Conservation (phyloP, 2,797 vertebrate species). For the Hoplostethus atlanticus region DNA sequence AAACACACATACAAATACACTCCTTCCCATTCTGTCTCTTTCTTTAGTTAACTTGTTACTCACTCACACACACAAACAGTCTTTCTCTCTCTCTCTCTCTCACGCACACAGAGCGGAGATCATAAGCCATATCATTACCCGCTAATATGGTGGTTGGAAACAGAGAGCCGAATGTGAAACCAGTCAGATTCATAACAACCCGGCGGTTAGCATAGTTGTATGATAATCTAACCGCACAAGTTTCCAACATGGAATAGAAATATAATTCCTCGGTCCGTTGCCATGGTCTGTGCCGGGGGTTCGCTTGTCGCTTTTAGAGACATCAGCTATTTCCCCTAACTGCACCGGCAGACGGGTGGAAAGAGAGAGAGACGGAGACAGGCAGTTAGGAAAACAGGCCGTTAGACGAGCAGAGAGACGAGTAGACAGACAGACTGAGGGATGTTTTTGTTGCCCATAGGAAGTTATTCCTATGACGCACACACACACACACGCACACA, state of each 20-base stretch:
- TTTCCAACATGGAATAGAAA: constrained; percentile 64
- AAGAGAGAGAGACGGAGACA: neutral
- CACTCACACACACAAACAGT: neutral
- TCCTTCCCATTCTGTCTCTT: neutral
- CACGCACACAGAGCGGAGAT: constrained; percentile 15
- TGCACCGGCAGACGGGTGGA: constrained; percentile 26
- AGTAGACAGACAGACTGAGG: neutral
- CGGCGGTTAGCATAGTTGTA: constrained; percentile 41
- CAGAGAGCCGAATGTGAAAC: constrained; percentile 18
- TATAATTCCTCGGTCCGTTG: constrained; percentile 29
- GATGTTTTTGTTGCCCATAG: constrained; percentile 36
- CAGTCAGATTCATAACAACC: constrained; percentile 35
- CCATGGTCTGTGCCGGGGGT: constrained; percentile 35
- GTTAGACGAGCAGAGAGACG: neutral
- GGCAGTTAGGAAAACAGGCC: constrained; percentile 31
- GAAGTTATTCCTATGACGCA: constrained; percentile 10
- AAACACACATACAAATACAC: neutral
- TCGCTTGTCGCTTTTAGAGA: constrained; percentile 22
- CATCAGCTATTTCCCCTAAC: constrained; percentile 49
- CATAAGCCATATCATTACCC: constrained; percentile 36
- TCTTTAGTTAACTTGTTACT: constrained; percentile 14
- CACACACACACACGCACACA: neutral
- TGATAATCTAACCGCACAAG: constrained; percentile 30
- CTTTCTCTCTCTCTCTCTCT: constrained; percentile 3
- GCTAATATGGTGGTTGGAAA: constrained; percentile 52